These are phyloP conservation scores for Xiphydria camelus DNA, from an alignment of 2,888 invertebrate genomes.

Conservation along the genomic window DNA sequence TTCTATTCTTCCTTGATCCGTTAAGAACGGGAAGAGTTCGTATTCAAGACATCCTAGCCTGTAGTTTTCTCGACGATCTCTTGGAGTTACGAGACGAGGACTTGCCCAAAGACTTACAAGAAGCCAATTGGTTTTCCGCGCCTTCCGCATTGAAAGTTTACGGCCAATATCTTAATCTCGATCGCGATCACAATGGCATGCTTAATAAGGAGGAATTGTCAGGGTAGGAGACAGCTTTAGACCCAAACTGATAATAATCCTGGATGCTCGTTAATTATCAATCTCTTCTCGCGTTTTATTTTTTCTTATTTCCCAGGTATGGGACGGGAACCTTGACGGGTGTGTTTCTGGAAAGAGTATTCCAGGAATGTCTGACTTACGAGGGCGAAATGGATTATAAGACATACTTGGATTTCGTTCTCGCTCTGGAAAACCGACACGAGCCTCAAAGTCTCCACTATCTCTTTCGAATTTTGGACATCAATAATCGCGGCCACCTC, in stretches of 20 bases:
- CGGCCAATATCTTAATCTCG: constrained; percentile 91
- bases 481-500: constrained; percentile 83
- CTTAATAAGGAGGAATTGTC: constrained; percentile 87
- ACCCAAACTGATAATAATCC: neutral
- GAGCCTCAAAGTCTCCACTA: constrained; percentile 92
- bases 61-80: constrained; percentile 89
- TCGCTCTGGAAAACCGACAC: constrained; percentile 88
- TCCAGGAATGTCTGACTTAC: constrained; percentile 93
- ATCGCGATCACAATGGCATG: constrained; percentile 95
- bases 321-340: constrained; percentile 90
- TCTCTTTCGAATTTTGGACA: constrained; percentile 88
- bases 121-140: constrained; percentile 90
- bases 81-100: constrained; percentile 85
- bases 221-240: constrained; percentile 69
- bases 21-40: constrained; percentile 84
- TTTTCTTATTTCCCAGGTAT: constrained; percentile 62
- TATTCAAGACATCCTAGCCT: constrained; percentile 89
- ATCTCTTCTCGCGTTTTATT: neutral
- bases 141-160: constrained; percentile 88
- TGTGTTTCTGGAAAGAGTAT: constrained; percentile 89
- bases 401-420: constrained; percentile 90
- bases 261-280: neutral
- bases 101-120: constrained; percentile 79
- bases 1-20: constrained; percentile 94
- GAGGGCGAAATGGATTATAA: constrained; percentile 97